Base-by-base conservation (phyloP, 23 tunicate genomes). In the Ascidia mentula region DNA sequence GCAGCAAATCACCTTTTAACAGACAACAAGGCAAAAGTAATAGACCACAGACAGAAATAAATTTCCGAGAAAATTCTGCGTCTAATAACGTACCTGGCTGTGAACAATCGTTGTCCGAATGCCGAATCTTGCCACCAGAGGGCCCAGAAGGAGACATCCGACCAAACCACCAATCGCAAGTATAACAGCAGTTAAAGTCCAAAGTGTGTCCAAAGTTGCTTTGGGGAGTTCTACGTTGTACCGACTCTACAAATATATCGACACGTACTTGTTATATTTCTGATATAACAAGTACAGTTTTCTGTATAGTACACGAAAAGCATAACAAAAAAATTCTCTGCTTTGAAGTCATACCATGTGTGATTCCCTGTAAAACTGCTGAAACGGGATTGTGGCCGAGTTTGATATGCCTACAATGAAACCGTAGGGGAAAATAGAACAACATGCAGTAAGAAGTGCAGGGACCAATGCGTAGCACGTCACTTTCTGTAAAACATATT, bases 391-490 rank as follows among this genome's bases (percentile, higher is more conserved):
- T 36, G 69, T 76, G 36, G 79, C 81, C 26, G 90, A 59, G 59
- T 80, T 86, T 26, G 74, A 73, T 12, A 80, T 86, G 18, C 90
- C 90, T 24, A 86, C 73, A 33, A 80, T 79, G 80, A 72, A 86
- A 1, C 90, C 90, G 70, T 79, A 86, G 6, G 84, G 74, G 42
- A 86, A 86, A 3, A 86, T 13, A 31, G 80, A 33, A 73, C 90
- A 86, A n/a, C 73, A 4, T 45, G 90, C 70, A 73, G 78, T 34
- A 6, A 86, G 42, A 30, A 86, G 60, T 28, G 90, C 84, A 20
- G 90, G 84, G 32, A 80, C 31, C 46, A 86, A 36, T 32, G 90
- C 90, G 38, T 86, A 80, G 40, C 80, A 36, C 36, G 90, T 86
- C 40, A 86, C 90, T 9, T 71, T 59, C 90, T 86, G 85, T 12